Percentiles rank a stretch among this genome's conserved stretches.
Conservation (phyloP, 2,113 vertebrate species). For the Pelobates fuscus region DNA sequence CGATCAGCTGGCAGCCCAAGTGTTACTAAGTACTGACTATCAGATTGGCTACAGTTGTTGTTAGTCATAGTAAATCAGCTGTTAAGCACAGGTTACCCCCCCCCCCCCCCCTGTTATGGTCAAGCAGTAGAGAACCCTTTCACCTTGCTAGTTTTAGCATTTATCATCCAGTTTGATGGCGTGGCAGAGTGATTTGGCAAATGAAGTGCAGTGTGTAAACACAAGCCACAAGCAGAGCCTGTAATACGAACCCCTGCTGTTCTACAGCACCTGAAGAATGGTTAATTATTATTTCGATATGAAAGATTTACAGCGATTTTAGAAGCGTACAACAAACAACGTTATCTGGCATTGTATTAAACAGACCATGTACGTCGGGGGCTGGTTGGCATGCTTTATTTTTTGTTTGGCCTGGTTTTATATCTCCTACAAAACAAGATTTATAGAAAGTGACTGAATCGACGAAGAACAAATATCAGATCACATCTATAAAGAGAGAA, state of each 20-base stretch:
- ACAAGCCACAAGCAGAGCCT: background rate
- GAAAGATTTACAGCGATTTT: background rate
- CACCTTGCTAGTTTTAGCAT: too few species aligned
- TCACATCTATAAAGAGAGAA: slow-evolving; percentile 17
- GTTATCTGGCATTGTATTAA: background rate
- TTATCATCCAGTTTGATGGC: background rate
- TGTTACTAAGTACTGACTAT: too few species aligned
- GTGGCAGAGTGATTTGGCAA: background rate
- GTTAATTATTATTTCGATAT: background rate
- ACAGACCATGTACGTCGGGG: background rate
- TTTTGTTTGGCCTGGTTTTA: background rate
- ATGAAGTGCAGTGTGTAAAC: background rate
- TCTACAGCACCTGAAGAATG: background rate
- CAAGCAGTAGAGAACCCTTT: too few species aligned
- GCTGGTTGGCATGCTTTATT: background rate
- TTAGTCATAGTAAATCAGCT: too few species aligned
- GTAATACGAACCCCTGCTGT: background rate
- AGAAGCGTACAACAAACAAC: background rate
- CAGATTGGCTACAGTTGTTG: too few species aligned
- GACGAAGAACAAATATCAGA: background rate
- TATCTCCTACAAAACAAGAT: slow-evolving; percentile 1
- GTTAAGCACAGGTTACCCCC: too few species aligned
- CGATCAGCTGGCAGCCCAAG: too few species aligned
- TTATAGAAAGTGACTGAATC: slow-evolving; percentile 2
- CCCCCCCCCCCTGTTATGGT: too few species aligned